Base-by-base conservation (phyloP, 2,888 invertebrate genomes). In the Clivina fossor region DNA sequence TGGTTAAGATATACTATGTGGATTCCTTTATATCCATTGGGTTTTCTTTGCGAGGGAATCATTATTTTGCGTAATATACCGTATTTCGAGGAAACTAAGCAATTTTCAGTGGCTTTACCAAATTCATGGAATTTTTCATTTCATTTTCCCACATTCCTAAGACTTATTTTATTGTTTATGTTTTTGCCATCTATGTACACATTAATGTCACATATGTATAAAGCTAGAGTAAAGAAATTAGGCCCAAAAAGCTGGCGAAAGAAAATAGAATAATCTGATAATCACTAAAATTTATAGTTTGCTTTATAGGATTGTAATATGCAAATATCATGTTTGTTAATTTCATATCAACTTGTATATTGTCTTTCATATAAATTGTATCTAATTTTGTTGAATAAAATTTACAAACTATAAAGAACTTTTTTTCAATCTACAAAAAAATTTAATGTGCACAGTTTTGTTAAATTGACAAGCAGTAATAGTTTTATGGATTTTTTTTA, bases 1-100 rank as follows among this genome's bases (percentile, higher is more conserved):
- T 97, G 96, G 96, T 74, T 97, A 2, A 81, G 97, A 11, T 96
- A 97, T 72, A 88, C 91, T 0, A 79, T 93, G 53, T 98, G 96
- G 96, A 91, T 97, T 61, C 86, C 92, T 0, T 78, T 96, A 0
- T 97, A 96, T 73, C 97, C 97, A 0, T 69, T 94, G 30, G 96
- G 95, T 4, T 85, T 94, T 63, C 68, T 93, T 1, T 88, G 90
- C 66, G 96, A 97, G 77, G 88, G 91, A 0, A 83, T 89, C 2
- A 80, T 91, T 9, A 79, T 90, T 33, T 76, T 91, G 13, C 80
- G 91, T 47, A 90, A 92, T 70, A 88, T 96, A 68, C 91, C 93
- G 0, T 91, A 90, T 70, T 90, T 93, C 66, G 92, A 94, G 63
- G 89, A 93, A 68, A 90, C 91, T 0, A 79, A 82, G 44, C 82